Percentiles rank a stretch among this genome's conserved stretches.
phyloP scores from a whole-genome alignment of 2,888 invertebrate species.

The Euzophera pinguis region DNA sequence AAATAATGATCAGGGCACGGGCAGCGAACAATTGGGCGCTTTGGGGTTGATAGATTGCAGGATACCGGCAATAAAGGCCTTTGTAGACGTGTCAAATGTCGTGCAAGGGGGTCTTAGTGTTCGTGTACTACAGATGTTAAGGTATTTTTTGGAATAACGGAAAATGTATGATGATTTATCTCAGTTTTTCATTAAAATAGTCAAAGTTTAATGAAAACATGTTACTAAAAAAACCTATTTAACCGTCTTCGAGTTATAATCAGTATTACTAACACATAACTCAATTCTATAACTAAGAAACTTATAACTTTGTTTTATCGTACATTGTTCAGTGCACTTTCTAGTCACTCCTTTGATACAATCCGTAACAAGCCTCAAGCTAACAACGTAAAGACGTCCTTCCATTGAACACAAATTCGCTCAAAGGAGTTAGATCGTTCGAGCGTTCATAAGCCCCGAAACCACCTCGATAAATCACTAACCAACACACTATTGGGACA shows the following conservation, averaged over 20 bases:
- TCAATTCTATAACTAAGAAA: too few species aligned
- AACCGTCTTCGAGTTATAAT: too few species aligned
- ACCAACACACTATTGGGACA: constrained; percentile 59
- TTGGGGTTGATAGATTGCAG: constrained; percentile 64
- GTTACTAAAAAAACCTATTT: too few species aligned
- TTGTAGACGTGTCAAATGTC: constrained; percentile 27
- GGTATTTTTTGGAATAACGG: background rate
- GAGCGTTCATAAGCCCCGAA: constrained; percentile 9
- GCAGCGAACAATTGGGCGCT: constrained; percentile 52
- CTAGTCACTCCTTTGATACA: constrained; percentile 1
- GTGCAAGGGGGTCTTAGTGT: constrained; percentile 5
- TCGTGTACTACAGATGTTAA: background rate
- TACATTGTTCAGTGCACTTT: background rate
- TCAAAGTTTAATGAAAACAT: too few species aligned
- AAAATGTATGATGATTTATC: background rate
- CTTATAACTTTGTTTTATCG: background rate
- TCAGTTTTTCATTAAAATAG: too few species aligned
- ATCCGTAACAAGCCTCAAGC: constrained; percentile 1
- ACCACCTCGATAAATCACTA: constrained; percentile 43
- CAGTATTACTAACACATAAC: too few species aligned
- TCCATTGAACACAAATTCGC: constrained; percentile 4
- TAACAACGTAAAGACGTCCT: constrained; percentile 1
- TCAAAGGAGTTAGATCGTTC: constrained; percentile 3
- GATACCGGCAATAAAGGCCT: constrained; percentile 59
- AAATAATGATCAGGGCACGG: constrained; percentile 74